Percentiles rank a stretch among this genome's conserved stretches.
phyloP scores from a whole-genome alignment of 2,113 vertebrate genomes.

The Ptilorrhoa leucosticta region DNA sequence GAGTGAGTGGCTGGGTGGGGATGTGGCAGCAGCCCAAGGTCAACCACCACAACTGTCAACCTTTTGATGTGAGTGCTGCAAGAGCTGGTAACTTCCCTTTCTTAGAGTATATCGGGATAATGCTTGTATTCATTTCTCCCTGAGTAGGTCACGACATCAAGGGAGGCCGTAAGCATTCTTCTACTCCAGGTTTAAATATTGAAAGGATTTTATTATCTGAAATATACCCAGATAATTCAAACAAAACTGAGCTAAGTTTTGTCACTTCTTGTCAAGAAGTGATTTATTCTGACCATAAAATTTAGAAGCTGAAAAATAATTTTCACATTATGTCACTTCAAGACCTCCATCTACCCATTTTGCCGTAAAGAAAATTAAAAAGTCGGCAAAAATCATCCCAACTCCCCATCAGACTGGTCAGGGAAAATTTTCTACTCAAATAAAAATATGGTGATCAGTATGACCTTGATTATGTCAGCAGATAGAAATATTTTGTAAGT shows the following conservation, averaged over 20 bases:
- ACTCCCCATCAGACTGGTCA: neutral
- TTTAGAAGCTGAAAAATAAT: neutral
- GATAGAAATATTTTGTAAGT: neutral
- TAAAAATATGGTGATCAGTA: neutral
- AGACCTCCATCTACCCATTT: neutral
- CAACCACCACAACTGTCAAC: rapidly evolving
- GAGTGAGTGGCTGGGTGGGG: rapidly evolving
- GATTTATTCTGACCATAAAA: neutral
- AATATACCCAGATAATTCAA: neutral
- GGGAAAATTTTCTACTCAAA: neutral
- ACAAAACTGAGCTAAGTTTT: neutral
- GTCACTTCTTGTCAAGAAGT: neutral
- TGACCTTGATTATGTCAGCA: neutral
- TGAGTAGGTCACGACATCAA: neutral
- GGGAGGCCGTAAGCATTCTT: neutral
- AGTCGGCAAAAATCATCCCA: neutral
- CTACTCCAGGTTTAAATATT: neutral
- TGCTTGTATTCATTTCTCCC: neutral
- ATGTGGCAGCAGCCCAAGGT: neutral
- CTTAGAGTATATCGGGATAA: neutral
- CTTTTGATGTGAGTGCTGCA: neutral
- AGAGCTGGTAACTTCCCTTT: neutral
- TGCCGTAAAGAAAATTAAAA: neutral
- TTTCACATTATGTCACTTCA: neutral
- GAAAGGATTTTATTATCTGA: neutral